phyloP scores from a whole-genome alignment of 2,113 vertebrate species.

The Pterophyllum scalare region DNA sequence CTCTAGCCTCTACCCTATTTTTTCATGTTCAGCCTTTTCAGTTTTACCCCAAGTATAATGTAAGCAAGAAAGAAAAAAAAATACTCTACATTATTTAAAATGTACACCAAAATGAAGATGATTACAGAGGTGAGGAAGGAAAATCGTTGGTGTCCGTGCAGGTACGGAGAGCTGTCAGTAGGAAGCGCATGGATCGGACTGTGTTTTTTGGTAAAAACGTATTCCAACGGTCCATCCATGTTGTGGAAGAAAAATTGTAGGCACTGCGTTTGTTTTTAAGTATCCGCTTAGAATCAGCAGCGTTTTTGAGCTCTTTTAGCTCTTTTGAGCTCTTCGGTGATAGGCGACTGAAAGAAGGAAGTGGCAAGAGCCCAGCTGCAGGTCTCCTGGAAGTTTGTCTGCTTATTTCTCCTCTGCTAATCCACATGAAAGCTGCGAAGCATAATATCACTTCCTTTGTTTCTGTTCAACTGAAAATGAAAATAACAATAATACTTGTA shows the following conservation, averaged over 20 bases:
- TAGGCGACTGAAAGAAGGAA: background rate
- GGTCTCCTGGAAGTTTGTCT: background rate
- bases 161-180: background rate
- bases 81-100: too few species aligned
- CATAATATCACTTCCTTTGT: background rate
- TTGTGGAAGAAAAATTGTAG: background rate
- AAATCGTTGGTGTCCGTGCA: too few species aligned
- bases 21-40: too few species aligned
- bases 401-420: background rate
- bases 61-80: too few species aligned
- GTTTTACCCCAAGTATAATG: too few species aligned
- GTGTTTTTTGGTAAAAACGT: background rate
- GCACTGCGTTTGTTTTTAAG: background rate
- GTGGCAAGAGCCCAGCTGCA: fast-evolving
- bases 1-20: too few species aligned
- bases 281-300: background rate
- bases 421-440: background rate
- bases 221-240: background rate
- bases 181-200: background rate
- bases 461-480: background rate
- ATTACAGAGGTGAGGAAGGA: too few species aligned
- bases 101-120: too few species aligned
- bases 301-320: background rate
- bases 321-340: too few species aligned
- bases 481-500: background rate